phyloP scores from a whole-genome alignment of 1,140 invertebrate species.

The Ceratosolen solmsi region DNA sequence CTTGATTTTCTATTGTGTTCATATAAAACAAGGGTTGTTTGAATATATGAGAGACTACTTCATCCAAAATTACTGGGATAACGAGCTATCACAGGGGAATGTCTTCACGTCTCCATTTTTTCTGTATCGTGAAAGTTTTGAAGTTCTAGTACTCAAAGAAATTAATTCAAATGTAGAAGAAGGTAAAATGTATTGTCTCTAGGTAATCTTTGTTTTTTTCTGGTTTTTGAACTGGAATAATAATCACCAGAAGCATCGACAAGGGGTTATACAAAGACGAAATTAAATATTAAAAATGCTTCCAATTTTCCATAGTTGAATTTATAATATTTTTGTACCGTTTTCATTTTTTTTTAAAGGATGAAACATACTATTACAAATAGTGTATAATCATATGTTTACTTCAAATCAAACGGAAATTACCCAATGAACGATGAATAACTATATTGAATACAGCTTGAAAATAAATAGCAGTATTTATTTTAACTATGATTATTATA shows the following conservation, averaged over 20 bases:
- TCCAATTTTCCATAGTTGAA: no score
- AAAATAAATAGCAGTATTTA: no score
- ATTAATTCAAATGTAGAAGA: background rate
- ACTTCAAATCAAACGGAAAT: no score
- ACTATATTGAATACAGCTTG: no score
- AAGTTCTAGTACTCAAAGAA: background rate
- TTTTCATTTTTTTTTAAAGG: no score
- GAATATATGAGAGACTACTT: background rate
- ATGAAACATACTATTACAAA: no score
- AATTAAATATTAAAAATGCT: no score
- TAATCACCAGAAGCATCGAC: conserved; percentile 17
- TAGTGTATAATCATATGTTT: no score
- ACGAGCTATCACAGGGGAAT: conserved; percentile 14
- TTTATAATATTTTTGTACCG: no score
- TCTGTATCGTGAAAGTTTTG: background rate
- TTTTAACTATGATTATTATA: no score
- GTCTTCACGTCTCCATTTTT: background rate
- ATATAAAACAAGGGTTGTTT: background rate
- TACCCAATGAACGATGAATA: no score
- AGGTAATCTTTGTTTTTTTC: conserved; percentile 12
- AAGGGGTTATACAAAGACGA: background rate
- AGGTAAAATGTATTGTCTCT: conserved; percentile 27
- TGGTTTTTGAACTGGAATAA: conserved; percentile 39
- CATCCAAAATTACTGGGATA: background rate
- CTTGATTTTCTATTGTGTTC: background rate